phyloP scores from a whole-genome alignment of 2,113 vertebrate species.

The Myotis brandtii region DNA sequence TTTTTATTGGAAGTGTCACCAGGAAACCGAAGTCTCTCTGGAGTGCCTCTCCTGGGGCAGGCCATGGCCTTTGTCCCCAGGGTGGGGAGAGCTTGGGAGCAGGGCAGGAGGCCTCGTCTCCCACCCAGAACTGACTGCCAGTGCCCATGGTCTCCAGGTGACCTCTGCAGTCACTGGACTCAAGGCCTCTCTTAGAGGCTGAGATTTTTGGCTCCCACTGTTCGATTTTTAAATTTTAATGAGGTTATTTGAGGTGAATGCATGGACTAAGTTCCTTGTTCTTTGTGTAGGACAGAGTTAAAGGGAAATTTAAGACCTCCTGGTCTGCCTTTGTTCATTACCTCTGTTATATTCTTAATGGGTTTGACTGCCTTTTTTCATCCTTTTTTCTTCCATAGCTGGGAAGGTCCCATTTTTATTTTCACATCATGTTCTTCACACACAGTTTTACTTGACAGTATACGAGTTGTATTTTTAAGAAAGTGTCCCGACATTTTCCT shows the following conservation, averaged over 20 bases:
- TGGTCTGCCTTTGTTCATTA: background rate
- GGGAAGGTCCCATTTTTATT: background rate
- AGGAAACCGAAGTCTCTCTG: background rate
- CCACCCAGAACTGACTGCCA: no score
- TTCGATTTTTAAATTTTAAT: slow-evolving; percentile 41
- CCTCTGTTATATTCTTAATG: background rate
- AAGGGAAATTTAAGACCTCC: background rate
- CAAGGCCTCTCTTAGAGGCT: background rate
- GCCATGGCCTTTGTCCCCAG: fast-evolving
- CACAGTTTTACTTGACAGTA: background rate
- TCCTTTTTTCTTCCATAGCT: background rate
- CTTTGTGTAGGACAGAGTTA: slow-evolving; percentile 56
- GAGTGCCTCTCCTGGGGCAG: background rate
- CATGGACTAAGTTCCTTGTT: slow-evolving; percentile 28
- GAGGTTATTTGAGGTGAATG: slow-evolving; percentile 29
- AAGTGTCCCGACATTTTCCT: background rate
- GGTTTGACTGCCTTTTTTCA: background rate
- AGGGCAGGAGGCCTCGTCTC: background rate
- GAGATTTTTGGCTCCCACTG: background rate
- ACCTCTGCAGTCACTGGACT: background rate
- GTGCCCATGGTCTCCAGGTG: background rate
- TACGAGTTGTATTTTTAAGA: background rate
- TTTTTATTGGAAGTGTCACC: background rate
- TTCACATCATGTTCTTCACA: background rate
- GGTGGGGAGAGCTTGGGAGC: background rate